Evolutionary conservation across 1,140 invertebrate species (phyloP), one percentile per base, ranked within the genome.

Genomic region (Solenopsis fugax): DNA sequence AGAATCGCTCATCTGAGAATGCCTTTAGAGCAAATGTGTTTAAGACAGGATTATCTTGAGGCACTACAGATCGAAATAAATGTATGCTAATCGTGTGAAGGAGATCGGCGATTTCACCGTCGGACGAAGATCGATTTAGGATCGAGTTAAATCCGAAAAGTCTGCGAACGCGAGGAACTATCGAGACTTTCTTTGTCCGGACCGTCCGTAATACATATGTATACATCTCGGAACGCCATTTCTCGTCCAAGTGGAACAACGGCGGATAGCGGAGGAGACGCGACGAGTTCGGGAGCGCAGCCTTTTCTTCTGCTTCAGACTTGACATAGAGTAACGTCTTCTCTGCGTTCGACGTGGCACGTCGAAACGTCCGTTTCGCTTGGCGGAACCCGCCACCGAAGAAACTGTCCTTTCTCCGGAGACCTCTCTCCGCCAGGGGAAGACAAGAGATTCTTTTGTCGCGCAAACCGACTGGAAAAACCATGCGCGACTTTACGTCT

Each of bases 391-490:
- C 41, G 62, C 82, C 82, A 12, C 50, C 87, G 60, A 60, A 77
- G 73, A 86, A 89, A 80, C 76, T 54, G 75, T 78, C 73, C 76
- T 87, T 75, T 81, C 75, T 69, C 54, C 62, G 45, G 52, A 24
- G 52, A 82, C 21, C 52, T 56, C 56, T 60, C 37, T 72, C 48
- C 80, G 65, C 41, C 67, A n/a, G 45, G 16, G 12, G 48, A 48
- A 67, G 76, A 73, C 77, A 69, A 84, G 72, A 78, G 85, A 78
- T 89, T 52, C 85, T 87, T 89, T 87, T 85, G 76, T 78, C 65
- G 58, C 80, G 80, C 41, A 90, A 90, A 89, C 88, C 76, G 80
- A 87, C 73, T 58, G 89, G 85, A 90, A 90, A 86, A 90, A 89
- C 52, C 80, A 50, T 67, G 24, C 56, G 65, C 84, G 84, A 88